These are phyloP conservation scores for Notechis scutatus DNA, from an alignment of 2,113 vertebrate species.

Conservation along the genomic window DNA sequence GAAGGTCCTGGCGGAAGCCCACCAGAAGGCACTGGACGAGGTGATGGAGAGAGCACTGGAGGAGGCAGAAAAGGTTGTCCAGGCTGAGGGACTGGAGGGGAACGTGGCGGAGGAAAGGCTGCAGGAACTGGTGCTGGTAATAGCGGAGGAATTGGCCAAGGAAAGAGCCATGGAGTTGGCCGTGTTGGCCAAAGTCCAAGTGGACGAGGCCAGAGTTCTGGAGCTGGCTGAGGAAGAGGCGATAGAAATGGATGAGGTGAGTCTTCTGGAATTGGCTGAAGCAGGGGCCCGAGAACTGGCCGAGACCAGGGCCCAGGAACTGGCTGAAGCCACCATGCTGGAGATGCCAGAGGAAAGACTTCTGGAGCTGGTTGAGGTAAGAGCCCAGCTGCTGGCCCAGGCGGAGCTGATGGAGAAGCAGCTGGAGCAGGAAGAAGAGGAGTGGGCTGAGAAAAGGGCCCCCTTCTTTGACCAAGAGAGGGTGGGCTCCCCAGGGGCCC, in stretches of 20 bases:
- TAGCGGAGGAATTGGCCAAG: background rate
- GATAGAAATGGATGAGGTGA: background rate
- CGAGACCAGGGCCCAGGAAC: background rate
- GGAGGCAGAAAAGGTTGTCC: background rate
- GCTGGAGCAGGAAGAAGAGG: background rate
- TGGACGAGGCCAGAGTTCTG: background rate
- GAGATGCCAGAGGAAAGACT: background rate
- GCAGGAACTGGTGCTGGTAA: background rate
- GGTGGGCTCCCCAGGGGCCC: background rate
- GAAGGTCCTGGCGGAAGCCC: background rate
- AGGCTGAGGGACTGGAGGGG: background rate
- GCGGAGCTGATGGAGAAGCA: background rate
- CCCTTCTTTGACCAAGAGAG: no score
- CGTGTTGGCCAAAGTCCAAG: background rate
- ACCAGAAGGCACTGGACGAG: background rate
- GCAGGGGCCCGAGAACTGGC: background rate
- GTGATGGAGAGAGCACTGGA: background rate
- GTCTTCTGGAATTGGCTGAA: background rate
- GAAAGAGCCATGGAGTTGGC: background rate
- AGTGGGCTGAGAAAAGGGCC: background rate
- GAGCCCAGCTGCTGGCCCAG: background rate
- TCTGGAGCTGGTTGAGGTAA: background rate
- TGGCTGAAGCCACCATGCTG: background rate
- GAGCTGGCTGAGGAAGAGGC: background rate
- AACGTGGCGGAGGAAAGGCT: background rate